Percentiles rank a stretch among this genome's conserved stretches.
Evolutionary conservation across 2,113 vertebrate genomes (phyloP).

Genomic region (Microcebus lehilahytsara): DNA sequence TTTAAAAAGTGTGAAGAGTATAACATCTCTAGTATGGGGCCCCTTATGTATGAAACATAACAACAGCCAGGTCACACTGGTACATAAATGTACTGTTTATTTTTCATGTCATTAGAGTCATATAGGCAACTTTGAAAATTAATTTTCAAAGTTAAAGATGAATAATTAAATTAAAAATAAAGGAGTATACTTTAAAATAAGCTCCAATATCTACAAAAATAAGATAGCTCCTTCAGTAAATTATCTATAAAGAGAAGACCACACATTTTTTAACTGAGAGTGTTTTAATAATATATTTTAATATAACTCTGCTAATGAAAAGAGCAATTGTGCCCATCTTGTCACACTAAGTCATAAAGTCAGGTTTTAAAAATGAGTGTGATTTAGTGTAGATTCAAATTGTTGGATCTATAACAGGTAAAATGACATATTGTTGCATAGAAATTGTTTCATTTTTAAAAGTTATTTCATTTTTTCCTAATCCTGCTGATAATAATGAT

Average conservation of each 20-base stretch:
- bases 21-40: not conserved
- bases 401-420: not conserved
- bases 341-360: not conserved
- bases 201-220: not conserved
- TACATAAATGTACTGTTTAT: not conserved
- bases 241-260: not conserved
- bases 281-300: conserved; percentile 9
- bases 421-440: not conserved
- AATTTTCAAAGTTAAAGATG: not conserved
- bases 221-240: not conserved
- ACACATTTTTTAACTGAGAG: not conserved
- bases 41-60: not conserved
- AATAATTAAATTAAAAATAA: not conserved
- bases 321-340: not conserved
- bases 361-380: not conserved
- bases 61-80: not conserved
- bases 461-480: not conserved
- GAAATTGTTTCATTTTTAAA: not conserved
- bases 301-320: not conserved
- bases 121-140: not conserved
- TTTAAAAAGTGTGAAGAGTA: not conserved
- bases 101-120: not conserved
- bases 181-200: not conserved
- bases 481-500: not conserved
- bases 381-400: not conserved